Evolutionary conservation across 2,113 vertebrate genomes (phyloP).

Genomic region (Leiothrix lutea): DNA sequence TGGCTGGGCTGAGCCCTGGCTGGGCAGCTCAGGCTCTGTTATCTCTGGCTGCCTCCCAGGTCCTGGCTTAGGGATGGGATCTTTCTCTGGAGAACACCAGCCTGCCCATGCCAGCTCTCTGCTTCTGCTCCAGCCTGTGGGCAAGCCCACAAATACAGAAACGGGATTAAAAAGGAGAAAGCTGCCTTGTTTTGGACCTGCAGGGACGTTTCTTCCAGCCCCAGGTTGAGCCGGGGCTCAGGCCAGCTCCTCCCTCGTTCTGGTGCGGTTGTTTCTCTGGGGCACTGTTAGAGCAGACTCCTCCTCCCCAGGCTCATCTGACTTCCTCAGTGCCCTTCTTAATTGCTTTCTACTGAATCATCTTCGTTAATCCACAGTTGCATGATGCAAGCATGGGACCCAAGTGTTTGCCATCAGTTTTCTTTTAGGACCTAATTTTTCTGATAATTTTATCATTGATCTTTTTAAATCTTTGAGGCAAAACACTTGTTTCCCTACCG

Average conservation of each 20-base stretch:
- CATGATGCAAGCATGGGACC: not conserved
- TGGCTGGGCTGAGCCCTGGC: not conserved
- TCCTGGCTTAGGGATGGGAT: not conserved
- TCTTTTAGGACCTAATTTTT: constrained; percentile 12
- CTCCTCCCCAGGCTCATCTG: not conserved
- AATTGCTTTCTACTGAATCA: constrained; percentile 24
- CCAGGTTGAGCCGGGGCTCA: not conserved
- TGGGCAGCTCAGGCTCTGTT: not conserved
- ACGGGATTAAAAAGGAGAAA: not conserved
- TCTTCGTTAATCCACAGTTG: constrained; percentile 12
- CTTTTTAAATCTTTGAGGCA: not conserved
- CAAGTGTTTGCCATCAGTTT: constrained; percentile 37
- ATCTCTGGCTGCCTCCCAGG: not conserved
- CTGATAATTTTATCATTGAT: constrained; percentile 14
- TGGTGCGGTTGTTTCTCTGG: not conserved
- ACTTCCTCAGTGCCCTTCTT: not conserved
- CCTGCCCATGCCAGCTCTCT: not conserved
- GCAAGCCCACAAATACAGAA: not conserved
- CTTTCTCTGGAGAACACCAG: not conserved
- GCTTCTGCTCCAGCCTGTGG: not conserved
- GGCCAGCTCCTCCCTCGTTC: not conserved
- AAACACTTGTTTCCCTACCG: not conserved
- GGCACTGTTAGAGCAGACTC: not conserved
- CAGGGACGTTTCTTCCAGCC: not conserved
- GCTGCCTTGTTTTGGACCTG: not conserved